Base-by-base conservation (phyloP, 2,888 invertebrate genomes). In the Caenorhabditis panamensis region DNA sequence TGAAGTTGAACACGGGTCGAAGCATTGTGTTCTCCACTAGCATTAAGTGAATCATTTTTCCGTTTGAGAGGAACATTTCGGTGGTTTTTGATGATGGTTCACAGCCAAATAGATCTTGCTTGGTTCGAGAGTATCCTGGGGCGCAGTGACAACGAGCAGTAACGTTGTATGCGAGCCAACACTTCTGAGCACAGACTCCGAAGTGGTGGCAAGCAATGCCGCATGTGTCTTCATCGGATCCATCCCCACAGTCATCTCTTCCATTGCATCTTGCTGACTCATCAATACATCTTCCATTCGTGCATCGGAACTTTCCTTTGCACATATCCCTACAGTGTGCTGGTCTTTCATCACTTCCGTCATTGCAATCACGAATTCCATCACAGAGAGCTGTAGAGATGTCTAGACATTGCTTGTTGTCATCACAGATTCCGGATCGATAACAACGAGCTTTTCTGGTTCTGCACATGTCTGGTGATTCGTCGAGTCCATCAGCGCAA, bases 201-300 rank as follows among this genome's bases (percentile, higher is more conserved):
- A 84, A 84, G 36, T 66, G 71, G n/a, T 82, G 79, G 61, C 85
- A 85, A 24, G 59, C 20, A 26, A 56, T 44, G 6, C 68, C 78
- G 51, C 82, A 84, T 1, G 72, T 71, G n/a, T 59, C 59, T 63
- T 86, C 86, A 63, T 86, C 86, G 9, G 66, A 56, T 20, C 79
- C 84, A 49, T 88, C 89, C 18, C 93, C 93, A 92, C 95, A 95
- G 92, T 95, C 95, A 90, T 94, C 93, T 85, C 93, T 93, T 4
- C 94, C 94, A 92, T 95, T 94, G 92, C 95, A 95, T 88, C 61
- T 36, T 53, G 20, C 28, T 11, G 54, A 56, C 28, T 37, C 24
- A 6, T 72, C 64, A n/a, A 84, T 64, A 49, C 85, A 85, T 51
- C 73, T 62, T 47, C 75, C 77, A 53, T 78, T 78, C 18, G 73